Base-by-base conservation (phyloP, 2,888 invertebrate species). In the Orthonychiurus folsomi region DNA sequence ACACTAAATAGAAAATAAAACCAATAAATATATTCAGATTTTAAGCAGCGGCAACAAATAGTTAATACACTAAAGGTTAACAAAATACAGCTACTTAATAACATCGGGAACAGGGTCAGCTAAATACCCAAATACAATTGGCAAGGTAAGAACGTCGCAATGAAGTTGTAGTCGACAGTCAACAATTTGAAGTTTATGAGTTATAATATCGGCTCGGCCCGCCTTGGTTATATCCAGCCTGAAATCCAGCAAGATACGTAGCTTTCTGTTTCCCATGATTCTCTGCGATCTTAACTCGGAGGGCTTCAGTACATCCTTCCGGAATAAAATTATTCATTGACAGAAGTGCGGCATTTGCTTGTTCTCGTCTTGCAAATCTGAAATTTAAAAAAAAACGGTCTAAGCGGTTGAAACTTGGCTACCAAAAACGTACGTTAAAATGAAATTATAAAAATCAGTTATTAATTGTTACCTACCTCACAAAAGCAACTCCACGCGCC, bases 401-500 rank as follows among this genome's bases (percentile, higher is more conserved):
- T 48, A 50, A 48, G 5, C n/a, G 9, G 9, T 59, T n/a, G n/a
- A n/a, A n/a, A n/a, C n/a, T 20, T 27, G 20, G 23, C 9, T 9
- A 24, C 25, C 73, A 69, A 59, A 57, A 57, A 65, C 15, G 12
- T 12, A 21, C 12, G 24, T 5, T 12, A 23, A 56, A 12, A 12
- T 56, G 56, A 12, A 25, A 56, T 23, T 3, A 20, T 18, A 25
- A 28, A 28, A 21, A n/a, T n/a, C n/a, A n/a, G n/a, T n/a, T n/a
- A n/a, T 48, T 48, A 12, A 48, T 48, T 48, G 48, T n/a, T n/a
- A 53, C 12, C 20, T 58, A 91, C 90, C 91, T 86, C 63, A 92
- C 91, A 80, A 94, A 95, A 20, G 93, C 95, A 58, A 93, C 91
- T 54, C 94, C 93, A 73, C 92, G 80, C 9, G 93, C 91, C 75